These are phyloP conservation scores for Smittia aterrima DNA, from an alignment of 2,888 invertebrate genomes.

Conservation along the genomic window DNA sequence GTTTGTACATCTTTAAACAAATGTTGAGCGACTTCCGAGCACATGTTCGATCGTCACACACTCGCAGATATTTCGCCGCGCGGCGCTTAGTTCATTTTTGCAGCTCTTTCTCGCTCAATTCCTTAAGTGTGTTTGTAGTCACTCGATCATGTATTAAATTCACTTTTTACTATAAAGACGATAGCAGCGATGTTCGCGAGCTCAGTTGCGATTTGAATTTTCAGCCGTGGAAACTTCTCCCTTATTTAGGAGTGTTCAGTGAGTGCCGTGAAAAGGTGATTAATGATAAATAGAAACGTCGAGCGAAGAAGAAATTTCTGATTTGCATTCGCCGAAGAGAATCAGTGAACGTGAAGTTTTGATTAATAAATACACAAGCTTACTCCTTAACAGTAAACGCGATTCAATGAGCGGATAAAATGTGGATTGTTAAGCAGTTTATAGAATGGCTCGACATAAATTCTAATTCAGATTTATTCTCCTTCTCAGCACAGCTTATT, in stretches of 20 bases:
- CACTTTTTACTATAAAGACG: slow-evolving; percentile 34
- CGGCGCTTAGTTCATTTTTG: slow-evolving; percentile 26
- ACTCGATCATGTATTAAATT: slow-evolving; percentile 34
- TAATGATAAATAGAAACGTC: not conserved
- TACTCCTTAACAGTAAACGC: not conserved
- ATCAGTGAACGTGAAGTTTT: not conserved
- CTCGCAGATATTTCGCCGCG: not conserved
- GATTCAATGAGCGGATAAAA: too few relatives aligned
- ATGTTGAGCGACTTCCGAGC: not conserved
- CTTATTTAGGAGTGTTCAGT: not conserved
- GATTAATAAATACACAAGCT: not conserved
- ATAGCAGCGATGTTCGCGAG: slow-evolving; percentile 22
- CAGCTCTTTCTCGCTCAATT: slow-evolving; percentile 23
- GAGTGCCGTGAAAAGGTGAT: slow-evolving; percentile 23
- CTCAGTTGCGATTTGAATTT: slow-evolving; percentile 29
- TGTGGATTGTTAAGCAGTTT: too few relatives aligned
- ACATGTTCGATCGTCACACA: not conserved
- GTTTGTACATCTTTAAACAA: not conserved
- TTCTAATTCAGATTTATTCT: not conserved
- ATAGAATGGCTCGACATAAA: not conserved
- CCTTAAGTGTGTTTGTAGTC: slow-evolving; percentile 24
- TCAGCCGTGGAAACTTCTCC: slow-evolving; percentile 19
- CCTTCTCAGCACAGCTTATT: not conserved
- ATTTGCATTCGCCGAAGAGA: not conserved
- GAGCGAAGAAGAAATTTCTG: not conserved